Percentiles rank a stretch among this genome's conserved stretches.
phyloP scores from a whole-genome alignment of 2,888 invertebrate species.

The Andrena camellia region DNA sequence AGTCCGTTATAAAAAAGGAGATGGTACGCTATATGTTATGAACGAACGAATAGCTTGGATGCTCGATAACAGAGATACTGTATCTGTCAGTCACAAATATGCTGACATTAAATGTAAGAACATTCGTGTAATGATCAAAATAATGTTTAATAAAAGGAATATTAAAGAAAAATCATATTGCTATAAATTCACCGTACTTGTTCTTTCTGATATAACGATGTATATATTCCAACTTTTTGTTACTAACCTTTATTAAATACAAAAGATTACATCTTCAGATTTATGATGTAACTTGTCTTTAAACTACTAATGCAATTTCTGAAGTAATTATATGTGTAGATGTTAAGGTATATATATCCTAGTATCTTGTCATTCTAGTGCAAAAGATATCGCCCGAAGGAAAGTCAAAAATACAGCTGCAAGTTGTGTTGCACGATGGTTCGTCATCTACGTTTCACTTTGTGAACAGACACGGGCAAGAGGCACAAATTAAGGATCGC shows the following conservation, averaged over 20 bases:
- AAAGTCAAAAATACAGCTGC: conserved; percentile 98
- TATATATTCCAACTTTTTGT: conserved; percentile 8
- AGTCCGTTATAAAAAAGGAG: conserved; percentile 98
- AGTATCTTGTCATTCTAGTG: conserved; percentile 86
- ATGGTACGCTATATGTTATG: conserved; percentile 98
- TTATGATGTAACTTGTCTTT: conserved; percentile 1
- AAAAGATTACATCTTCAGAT: not conserved
- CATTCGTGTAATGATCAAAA: conserved; percentile 41
- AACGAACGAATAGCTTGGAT: conserved; percentile 98
- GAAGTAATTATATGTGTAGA: not conserved
- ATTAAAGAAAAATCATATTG: conserved; percentile 44
- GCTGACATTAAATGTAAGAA: conserved; percentile 97
- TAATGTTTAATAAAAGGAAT: conserved; percentile 60
- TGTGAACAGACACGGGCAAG: conserved; percentile 93
- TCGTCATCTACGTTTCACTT: conserved; percentile 99
- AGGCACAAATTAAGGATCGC: conserved; percentile 94
- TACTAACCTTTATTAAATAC: not conserved
- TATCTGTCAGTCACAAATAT: conserved; percentile 96
- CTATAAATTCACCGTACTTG: conserved; percentile 49
- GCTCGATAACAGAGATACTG: conserved; percentile 96
- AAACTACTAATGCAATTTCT: not conserved
- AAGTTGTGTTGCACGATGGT: conserved; percentile 97
- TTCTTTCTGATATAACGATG: conserved; percentile 16
- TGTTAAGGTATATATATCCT: not conserved
- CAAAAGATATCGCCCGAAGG: conserved; percentile 99